Evolutionary conservation across 92 coral and sea anemone species (phyloP), one percentile per base, ranked within the genome.

Genomic region (Galaxea fascicularis): DNA sequence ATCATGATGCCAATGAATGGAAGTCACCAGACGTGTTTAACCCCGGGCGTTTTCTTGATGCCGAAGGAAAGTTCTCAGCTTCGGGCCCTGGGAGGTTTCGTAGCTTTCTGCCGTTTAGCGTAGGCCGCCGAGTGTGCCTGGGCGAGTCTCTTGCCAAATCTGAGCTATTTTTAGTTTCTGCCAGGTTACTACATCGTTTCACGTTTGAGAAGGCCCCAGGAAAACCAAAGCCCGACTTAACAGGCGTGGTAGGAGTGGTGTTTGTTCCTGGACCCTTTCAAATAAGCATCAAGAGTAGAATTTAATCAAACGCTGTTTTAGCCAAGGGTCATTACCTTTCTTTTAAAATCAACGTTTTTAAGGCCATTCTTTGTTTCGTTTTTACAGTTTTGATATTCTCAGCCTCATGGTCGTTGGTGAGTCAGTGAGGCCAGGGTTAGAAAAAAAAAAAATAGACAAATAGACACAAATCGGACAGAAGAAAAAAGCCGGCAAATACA

Each of bases 91-190:
- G 89, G 6, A 66, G 79, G 26, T 54, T 54, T 75, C 88, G 87
- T 30, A 93, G 98, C 30, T 95, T 74, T 52, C 84, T 93, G 20
- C 98, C 98, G 5, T 95, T 93, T 64, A 90, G 98, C 7, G 95
- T 94, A 3, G 98, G 98, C 12, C 82, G 98, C 28, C 79, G 98
- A 16, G 91, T 89, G 8, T 95, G 98, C 62, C 86, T 95, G 56
- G 98, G 98, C 12, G 98, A 93, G 57, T 71, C 93, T 3, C 88
- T 95, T 20, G 93, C 95, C 10, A 95, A 92, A 74, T 87, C 94
- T 12, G 91, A 91, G 70, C 89, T 93, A 44, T 95, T 91, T 89
- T 87, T 95, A 16, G 93, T 91, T n/a, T 84, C 89, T 24, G 73
- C 98, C n/a, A 71, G 92, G 41, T 89, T 95, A 21, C 86, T 95